A percentile compares a stretch with the other conserved stretches of the same genome.
These are phyloP conservation scores for Chloroceryle inda DNA, from an alignment of 2,797 vertebrate species.

Conservation along the genomic window DNA sequence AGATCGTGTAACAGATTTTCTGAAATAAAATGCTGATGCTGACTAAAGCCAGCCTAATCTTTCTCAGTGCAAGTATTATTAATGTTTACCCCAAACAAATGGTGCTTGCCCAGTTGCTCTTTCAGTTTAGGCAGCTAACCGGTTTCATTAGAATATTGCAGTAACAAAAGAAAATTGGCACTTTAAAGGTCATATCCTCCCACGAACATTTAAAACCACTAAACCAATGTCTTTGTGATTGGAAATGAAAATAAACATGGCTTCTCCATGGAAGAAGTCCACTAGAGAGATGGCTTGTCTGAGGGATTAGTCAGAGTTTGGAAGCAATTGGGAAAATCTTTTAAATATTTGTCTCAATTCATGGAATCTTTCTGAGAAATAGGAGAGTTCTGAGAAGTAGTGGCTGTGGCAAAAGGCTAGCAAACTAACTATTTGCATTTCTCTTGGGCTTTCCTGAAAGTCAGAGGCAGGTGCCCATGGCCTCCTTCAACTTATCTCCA, in stretches of 20 bases:
- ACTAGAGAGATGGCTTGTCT: not conserved
- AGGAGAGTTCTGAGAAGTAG: not conserved
- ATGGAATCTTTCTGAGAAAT: not conserved
- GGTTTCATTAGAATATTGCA: not conserved
- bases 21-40: not conserved
- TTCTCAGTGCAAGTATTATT: not conserved
- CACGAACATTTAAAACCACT: conserved; percentile 9
- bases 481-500: not conserved
- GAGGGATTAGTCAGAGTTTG: not conserved
- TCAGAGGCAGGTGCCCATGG: not conserved
- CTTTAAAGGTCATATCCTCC: not conserved
- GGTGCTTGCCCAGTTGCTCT: not conserved
- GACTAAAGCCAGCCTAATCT: not conserved
- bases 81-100: not conserved
- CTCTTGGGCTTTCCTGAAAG: not conserved
- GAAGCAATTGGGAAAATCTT: not conserved
- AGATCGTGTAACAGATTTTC: not conserved
- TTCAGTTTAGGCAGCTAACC: not conserved
- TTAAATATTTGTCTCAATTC: not conserved
- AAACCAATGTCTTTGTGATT: not conserved
- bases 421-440: not conserved
- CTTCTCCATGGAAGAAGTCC: not conserved
- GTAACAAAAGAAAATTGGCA: not conserved
- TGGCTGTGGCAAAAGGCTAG: not conserved
- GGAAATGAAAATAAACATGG: not conserved